Conservation (phyloP, 37 sponge, comb jelly and placozoan species). For the Geodia barretti region DNA sequence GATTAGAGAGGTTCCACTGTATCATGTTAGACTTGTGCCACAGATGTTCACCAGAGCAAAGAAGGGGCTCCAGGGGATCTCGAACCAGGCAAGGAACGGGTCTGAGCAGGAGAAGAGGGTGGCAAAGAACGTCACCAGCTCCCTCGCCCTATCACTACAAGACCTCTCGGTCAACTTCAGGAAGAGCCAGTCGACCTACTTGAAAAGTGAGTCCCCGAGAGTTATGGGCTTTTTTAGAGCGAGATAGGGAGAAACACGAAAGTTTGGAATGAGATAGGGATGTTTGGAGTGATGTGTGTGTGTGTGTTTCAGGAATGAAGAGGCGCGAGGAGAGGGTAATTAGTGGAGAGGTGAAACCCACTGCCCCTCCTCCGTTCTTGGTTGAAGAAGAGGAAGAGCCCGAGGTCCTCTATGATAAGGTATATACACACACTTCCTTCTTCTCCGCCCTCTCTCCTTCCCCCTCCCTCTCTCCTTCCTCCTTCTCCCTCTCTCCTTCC, state of each 20-base stretch:
- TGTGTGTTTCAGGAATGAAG: constrained; percentile 68
- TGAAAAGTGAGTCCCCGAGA: constrained; percentile 88
- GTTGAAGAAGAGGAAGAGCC: constrained; percentile 71
- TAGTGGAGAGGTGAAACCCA: constrained; percentile 30
- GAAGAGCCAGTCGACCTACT: constrained; percentile 78
- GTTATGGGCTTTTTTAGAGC: no score
- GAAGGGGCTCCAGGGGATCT: constrained; percentile 62
- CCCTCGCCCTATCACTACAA: constrained; percentile 81
- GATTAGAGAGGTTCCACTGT: no score
- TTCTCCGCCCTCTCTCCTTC: no score
- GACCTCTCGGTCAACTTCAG: constrained; percentile 86
- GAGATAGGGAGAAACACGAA: no score
- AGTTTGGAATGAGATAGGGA: no score
- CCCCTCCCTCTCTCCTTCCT: no score
- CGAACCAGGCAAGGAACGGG: constrained; percentile 51
- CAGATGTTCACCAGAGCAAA: constrained; percentile 91
- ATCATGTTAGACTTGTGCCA: not conserved
- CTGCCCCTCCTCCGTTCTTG: constrained; percentile 4
- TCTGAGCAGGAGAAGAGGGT: constrained; percentile 75
- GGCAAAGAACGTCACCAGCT: constrained; percentile 88
- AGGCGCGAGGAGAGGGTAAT: constrained; percentile 56
- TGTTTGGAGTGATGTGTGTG: not conserved
- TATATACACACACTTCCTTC: not conserved
- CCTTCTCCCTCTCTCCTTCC: not conserved
- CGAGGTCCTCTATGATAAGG: constrained; percentile 68